Evolutionary conservation across 2,113 vertebrate species (phyloP), one percentile per base, ranked within the genome.

Genomic region (Recurvirostra avosetta): DNA sequence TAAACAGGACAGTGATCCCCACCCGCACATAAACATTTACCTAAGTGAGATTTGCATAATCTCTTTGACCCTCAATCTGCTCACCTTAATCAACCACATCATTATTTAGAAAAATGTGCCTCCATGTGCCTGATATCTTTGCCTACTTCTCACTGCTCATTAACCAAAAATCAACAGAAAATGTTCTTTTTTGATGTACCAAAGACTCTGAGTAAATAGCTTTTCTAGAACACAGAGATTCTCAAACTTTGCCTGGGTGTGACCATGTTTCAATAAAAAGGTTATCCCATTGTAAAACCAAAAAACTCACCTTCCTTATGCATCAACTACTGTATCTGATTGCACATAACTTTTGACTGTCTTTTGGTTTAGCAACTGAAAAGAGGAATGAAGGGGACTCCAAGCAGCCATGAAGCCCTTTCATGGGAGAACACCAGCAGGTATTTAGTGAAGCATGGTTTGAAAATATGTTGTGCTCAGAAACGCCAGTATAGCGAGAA

Each of bases 111-210:
- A 94, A 92, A 89, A 76, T 34, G 36, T 72, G 22, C 53, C 27
- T 93, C 49, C 55, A 38, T 6, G 17, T 29, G 49, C 53, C 47
- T 38, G 68, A 15, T 80, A 81, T 52, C 79, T 95, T 79, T 77
- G 47, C 65, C 76, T 86, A 38, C 52, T 94, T 80, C 76, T 95
- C 56, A 96, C 73, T 92, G 94, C 79, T 94, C 70, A 87, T 96
- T 92, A 89, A 92, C 66, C 73, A 94, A 89, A 97, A 94, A 92
- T 90, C 89, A 95, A 92, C 70, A 94, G 30, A 86, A 94, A 84
- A 41, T 73, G 56, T 87, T 92, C 47, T 83, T 84, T 93, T 84
- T 34, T 59, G 15, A 70, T 90, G 75, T 92, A 91, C 38, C 53
- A 87, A 78, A 93, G 68, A 53, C 38, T 72, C 40, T 1, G 6